phyloP scores from a whole-genome alignment of 2,888 invertebrate species.

The Acanthosepion esculentum region DNA sequence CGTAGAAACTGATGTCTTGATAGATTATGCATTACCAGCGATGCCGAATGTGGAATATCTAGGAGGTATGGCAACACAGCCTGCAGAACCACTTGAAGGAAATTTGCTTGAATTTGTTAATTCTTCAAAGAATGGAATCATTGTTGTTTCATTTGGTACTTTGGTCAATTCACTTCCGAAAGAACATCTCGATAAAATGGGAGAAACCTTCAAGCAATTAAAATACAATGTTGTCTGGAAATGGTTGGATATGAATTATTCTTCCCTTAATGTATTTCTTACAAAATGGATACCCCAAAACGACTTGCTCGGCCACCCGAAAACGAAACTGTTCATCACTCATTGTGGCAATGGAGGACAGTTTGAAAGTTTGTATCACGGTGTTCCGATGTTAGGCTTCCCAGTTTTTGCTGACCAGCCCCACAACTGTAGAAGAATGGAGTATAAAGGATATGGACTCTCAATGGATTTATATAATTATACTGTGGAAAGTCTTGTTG shows the following conservation, averaged over 20 bases:
- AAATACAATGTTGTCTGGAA: constrained; percentile 21
- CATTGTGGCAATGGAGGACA: constrained; percentile 62
- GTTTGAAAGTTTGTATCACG: constrained; percentile 62
- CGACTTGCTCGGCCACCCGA: constrained; percentile 58
- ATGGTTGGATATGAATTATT: neutral
- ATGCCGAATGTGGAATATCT: constrained; percentile 51
- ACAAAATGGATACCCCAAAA: constrained; percentile 60
- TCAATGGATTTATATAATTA: neutral
- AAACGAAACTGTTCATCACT: constrained; percentile 58
- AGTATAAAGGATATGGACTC: neutral
- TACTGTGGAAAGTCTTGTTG: neutral
- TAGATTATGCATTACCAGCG: constrained; percentile 51
- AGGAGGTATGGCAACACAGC: constrained; percentile 53
- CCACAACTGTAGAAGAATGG: constrained; percentile 53
- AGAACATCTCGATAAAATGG: constrained; percentile 50
- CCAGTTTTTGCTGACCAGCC: constrained; percentile 59
- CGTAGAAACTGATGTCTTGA: constrained; percentile 49
- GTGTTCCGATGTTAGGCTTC: constrained; percentile 59
- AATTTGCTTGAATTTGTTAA: constrained; percentile 51
- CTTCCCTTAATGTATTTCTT: constrained; percentile 52
- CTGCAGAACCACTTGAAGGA: constrained; percentile 50
- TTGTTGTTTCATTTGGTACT: constrained; percentile 55
- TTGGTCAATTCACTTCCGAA: constrained; percentile 48
- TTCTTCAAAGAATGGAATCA: constrained; percentile 50
- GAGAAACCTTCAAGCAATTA: constrained; percentile 50